Percentiles rank a stretch among this genome's conserved stretches.
phyloP scores from a whole-genome alignment of 2,113 vertebrate species.

The Cynoglossus semilaevis region DNA sequence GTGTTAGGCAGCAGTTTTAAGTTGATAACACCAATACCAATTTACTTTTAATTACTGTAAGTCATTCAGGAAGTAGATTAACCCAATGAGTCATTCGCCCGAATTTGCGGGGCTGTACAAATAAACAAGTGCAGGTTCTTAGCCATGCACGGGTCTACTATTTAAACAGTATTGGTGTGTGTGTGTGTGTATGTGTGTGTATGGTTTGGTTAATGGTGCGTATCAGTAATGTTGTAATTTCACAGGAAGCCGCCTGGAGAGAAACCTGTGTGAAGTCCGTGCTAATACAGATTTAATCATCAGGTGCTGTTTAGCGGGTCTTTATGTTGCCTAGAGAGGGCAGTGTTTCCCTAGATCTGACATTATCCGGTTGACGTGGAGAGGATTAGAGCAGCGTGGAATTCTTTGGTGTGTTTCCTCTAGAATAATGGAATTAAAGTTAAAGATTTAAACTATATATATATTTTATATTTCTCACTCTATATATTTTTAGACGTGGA shows the following conservation, averaged over 20 bases:
- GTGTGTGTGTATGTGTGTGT: background rate
- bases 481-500: too few species aligned
- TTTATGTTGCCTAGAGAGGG: conserved; percentile 52
- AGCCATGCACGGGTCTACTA: background rate
- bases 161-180: conserved; percentile 6
- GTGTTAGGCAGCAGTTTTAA: conserved; percentile 59
- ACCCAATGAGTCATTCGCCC: conserved; percentile 43
- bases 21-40: conserved; percentile 57
- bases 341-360: conserved; percentile 54
- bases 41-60: conserved; percentile 65
- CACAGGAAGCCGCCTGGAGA: background rate
- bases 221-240: conserved; percentile 5
- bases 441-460: too few species aligned
- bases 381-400: too few species aligned
- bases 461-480: too few species aligned
- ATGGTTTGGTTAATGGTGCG: conserved; percentile 6
- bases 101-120: conserved; percentile 35
- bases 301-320: conserved; percentile 9
- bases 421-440: too few species aligned
- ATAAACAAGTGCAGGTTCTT: conserved; percentile 37
- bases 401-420: too few species aligned
- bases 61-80: conserved; percentile 61
- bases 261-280: conserved; percentile 1
- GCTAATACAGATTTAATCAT: background rate
- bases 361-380: too few species aligned